Conservation (phyloP, 2,797 vertebrate species). For the Propithecus deckenii region DNA sequence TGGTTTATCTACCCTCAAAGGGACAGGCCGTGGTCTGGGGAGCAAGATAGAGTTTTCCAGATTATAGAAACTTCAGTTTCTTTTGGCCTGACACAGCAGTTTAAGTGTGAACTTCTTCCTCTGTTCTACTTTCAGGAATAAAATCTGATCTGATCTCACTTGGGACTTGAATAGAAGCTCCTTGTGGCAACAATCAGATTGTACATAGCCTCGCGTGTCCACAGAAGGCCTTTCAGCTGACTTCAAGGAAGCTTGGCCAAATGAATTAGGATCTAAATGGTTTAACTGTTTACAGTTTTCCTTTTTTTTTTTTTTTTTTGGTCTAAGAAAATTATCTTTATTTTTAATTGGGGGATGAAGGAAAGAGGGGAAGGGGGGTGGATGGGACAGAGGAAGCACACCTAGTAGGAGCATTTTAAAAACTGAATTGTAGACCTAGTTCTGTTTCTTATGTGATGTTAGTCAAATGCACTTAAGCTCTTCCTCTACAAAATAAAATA, state of each 20-base stretch:
- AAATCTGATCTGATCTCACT: not conserved
- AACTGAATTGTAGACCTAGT: not conserved
- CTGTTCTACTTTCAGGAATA: not conserved
- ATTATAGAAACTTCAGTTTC: not conserved
- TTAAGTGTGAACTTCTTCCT: not conserved
- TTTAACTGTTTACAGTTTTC: not conserved
- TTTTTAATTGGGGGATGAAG: not conserved
- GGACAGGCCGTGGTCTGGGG: not conserved
- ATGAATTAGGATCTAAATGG: not conserved
- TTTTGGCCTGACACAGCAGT: not conserved
- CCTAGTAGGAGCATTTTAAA: not conserved
- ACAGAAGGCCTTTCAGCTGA: not conserved
- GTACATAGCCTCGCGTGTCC: not conserved
- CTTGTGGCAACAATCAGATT: not conserved
- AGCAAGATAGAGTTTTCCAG: not conserved
- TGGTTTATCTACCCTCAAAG: not conserved
- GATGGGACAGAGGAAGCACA: not conserved
- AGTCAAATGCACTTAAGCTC: not conserved
- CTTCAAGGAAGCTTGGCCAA: not conserved
- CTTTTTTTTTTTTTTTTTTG: not conserved
- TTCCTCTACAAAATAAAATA: slow-evolving; percentile 16
- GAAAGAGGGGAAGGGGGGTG: not conserved
- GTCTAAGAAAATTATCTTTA: not conserved
- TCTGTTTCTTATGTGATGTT: not conserved
- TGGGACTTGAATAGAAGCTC: not conserved